phyloP scores from a whole-genome alignment of 2,888 invertebrate genomes.

The Lobophora halterata region DNA sequence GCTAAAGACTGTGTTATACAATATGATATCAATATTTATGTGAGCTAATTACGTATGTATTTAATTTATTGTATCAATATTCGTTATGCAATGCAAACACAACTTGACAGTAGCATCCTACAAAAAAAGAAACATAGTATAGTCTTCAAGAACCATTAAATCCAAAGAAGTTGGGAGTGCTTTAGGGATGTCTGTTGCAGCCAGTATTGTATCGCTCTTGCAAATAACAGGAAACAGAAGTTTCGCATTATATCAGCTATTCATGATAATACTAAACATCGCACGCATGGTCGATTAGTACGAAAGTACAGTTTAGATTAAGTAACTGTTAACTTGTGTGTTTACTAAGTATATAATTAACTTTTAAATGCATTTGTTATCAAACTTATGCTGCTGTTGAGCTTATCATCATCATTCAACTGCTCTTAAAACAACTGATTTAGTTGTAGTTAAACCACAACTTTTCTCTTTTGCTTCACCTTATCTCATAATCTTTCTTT shows the following conservation, averaged over 20 bases:
- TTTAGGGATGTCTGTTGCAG: too few species aligned
- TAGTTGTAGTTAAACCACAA: too few species aligned
- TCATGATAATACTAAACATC: conserved; percentile 29
- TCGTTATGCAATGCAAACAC: background rate
- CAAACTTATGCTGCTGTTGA: too few species aligned
- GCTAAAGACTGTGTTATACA: conserved; percentile 32
- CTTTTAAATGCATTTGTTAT: too few species aligned
- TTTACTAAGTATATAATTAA: too few species aligned
- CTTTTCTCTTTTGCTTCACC: too few species aligned
- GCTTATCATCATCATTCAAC: too few species aligned
- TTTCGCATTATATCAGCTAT: conserved; percentile 26
- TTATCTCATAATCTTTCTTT: background rate
- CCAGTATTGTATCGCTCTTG: conserved; percentile 1
- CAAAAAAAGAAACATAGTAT: background rate
- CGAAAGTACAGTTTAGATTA: conserved; percentile 20
- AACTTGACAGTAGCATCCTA: background rate
- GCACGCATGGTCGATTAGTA: conserved; percentile 24
- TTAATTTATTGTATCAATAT: conserved; percentile 21
- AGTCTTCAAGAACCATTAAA: background rate
- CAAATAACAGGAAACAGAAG: conserved; percentile 28
- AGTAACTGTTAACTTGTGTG: conserved; percentile 11
- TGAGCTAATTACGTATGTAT: conserved; percentile 4
- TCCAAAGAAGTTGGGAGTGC: too few species aligned
- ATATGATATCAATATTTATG: conserved; percentile 19
- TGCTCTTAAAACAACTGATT: too few species aligned